Percentiles rank a stretch among this genome's conserved stretches.
Conservation (phyloP, 2,797 vertebrate genomes). For the Thalassophryne amazonica region DNA sequence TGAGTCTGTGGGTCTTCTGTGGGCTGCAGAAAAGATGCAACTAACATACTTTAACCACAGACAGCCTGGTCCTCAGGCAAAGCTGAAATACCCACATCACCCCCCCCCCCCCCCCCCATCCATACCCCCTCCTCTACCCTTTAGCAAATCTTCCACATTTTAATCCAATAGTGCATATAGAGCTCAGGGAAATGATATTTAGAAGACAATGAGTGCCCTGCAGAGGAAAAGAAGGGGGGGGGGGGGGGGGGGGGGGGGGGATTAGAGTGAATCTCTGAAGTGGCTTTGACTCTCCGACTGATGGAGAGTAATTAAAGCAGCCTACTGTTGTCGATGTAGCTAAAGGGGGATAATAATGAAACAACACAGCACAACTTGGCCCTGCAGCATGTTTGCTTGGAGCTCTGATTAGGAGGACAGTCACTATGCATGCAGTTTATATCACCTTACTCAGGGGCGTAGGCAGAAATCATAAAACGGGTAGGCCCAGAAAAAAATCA, state of each 20-base stretch:
- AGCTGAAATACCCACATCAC: slow-evolving; percentile 65
- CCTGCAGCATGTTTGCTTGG: slow-evolving; percentile 55
- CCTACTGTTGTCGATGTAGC: slow-evolving; percentile 72
- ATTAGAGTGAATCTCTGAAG: slow-evolving; percentile 73
- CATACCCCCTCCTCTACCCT: slow-evolving; percentile 47
- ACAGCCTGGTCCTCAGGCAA: slow-evolving; percentile 59
- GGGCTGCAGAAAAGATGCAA: slow-evolving; percentile 61
- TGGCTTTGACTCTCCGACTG: slow-evolving; percentile 69
- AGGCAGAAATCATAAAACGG: too few species aligned
- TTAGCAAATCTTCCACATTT: slow-evolving; percentile 70
- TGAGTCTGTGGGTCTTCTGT: slow-evolving; percentile 41
- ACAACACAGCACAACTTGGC: slow-evolving; percentile 63
- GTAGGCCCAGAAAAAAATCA: too few species aligned
- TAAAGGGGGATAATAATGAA: slow-evolving; percentile 72
- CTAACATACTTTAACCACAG: slow-evolving; percentile 58
- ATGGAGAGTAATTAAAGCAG: slow-evolving; percentile 78
- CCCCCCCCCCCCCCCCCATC: slow-evolving; percentile 25
- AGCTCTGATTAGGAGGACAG: slow-evolving; percentile 51
- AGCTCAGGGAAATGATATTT: slow-evolving; percentile 75
- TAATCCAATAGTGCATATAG: slow-evolving; percentile 72
- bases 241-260: slow-evolving; percentile 63
- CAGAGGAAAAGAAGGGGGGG: slow-evolving; percentile 67
- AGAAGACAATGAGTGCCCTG: slow-evolving; percentile 74
- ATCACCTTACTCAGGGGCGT: too few species aligned
- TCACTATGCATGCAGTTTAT: slow-evolving; percentile 52